These are phyloP conservation scores for Poecilia wingei DNA, from an alignment of 2,797 vertebrate genomes.

Conservation along the genomic window DNA sequence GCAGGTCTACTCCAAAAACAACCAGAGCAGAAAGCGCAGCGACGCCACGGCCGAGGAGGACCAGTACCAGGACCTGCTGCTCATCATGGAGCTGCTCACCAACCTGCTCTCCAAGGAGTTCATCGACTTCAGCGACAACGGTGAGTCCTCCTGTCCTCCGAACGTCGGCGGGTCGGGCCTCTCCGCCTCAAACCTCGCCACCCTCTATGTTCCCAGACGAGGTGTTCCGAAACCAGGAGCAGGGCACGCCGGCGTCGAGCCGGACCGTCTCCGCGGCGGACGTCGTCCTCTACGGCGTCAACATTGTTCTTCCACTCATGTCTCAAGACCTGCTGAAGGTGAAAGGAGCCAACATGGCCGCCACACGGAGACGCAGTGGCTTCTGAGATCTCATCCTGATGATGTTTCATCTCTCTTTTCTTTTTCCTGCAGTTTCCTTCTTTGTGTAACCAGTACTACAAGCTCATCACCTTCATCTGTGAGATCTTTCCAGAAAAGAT, in stretches of 20 bases:
- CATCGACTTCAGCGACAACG: conserved; percentile 99
- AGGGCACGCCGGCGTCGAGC: conserved; percentile 85
- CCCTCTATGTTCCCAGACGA: conserved; percentile 83
- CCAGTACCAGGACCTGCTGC: conserved; percentile 98
- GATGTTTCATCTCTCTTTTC: conserved; percentile 30
- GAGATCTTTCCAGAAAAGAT: conserved; percentile 99
- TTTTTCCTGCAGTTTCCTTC: conserved; percentile 89
- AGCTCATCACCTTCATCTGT: conserved; percentile 99
- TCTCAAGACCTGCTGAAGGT: conserved; percentile 98
- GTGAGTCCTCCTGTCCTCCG: conserved; percentile 67
- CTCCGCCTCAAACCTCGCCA: not conserved
- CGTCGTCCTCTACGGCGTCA: conserved; percentile 97
- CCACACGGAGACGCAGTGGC: no score
- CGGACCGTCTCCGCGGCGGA: conserved; percentile 95
- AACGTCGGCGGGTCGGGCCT: not conserved
- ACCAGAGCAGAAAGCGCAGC: conserved; percentile 89
- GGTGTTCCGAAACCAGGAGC: conserved; percentile 95
- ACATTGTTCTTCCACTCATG: conserved; percentile 97
- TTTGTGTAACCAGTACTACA: conserved; percentile 99
- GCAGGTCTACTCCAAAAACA: conserved; percentile 98
- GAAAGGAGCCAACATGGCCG: conserved; percentile 21
- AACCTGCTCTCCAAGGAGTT: conserved; percentile 99
- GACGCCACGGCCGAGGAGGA: conserved; percentile 96
- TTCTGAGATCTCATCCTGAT: not conserved
- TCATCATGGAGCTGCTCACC: conserved; percentile 99